A percentile compares a stretch with the other conserved stretches of the same genome.
These are phyloP conservation scores for Enteromius viviparus DNA, from an alignment of 2,797 vertebrate genomes.

Conservation along the genomic window DNA sequence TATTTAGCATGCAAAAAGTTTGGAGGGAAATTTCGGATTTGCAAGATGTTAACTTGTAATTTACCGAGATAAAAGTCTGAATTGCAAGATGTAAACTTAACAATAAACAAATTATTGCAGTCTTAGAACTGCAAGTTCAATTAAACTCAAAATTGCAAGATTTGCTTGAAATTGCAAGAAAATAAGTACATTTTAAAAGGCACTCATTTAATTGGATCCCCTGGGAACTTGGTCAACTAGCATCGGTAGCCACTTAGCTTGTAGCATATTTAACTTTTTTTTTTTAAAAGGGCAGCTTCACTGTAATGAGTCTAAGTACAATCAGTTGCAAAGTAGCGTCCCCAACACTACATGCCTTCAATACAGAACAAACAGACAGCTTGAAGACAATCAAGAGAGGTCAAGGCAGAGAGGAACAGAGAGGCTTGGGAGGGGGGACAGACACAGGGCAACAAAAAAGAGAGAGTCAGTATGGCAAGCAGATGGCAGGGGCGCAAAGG, in stretches of 20 bases:
- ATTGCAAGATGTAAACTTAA: not conserved
- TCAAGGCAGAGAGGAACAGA: conserved; percentile 8
- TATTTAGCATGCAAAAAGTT: no score
- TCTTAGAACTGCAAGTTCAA: not conserved
- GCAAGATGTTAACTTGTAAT: no score
- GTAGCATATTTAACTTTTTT: not conserved
- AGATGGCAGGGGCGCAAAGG: conserved; percentile 59
- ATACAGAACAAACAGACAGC: not conserved
- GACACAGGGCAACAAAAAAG: conserved; percentile 51
- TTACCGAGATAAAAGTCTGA: no score
- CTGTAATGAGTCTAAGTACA: not conserved
- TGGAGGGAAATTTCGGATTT: no score
- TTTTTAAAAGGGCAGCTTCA: not conserved
- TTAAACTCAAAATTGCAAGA: not conserved
- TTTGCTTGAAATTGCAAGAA: not conserved
- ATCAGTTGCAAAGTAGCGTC: not conserved
- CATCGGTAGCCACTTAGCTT: not conserved
- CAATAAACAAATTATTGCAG: not conserved
- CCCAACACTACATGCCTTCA: conserved; percentile 6
- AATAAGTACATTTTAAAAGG: not conserved
- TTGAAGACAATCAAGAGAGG: conserved; percentile 5
- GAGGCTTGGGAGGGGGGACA: conserved; percentile 25
- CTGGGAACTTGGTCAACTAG: not conserved
- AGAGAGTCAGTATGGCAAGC: conserved; percentile 56
- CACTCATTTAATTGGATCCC: not conserved